These are phyloP conservation scores for Boulengeromyrus knoepffleri DNA, from an alignment of 2,113 vertebrate species.

Conservation along the genomic window DNA sequence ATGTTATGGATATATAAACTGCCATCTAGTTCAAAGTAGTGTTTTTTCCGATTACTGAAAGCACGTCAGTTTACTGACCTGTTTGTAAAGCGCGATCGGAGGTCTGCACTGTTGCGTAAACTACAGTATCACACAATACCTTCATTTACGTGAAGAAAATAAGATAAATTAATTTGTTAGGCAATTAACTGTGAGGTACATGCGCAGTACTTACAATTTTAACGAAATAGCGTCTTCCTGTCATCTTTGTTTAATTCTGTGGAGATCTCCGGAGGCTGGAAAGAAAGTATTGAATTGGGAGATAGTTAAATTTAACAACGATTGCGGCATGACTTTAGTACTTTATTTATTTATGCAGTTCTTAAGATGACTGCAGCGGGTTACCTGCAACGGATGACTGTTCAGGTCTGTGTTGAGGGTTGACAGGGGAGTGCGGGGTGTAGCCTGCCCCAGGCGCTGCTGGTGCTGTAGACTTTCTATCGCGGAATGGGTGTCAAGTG, in stretches of 20 bases:
- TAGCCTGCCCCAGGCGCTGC: constrained; percentile 31
- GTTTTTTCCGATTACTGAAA: not conserved
- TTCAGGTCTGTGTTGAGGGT: constrained; percentile 74
- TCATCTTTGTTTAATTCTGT: constrained; percentile 67
- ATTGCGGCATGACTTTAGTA: not conserved
- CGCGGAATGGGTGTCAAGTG: constrained; percentile 73
- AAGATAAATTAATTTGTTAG: not conserved
- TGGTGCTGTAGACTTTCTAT: constrained; percentile 60
- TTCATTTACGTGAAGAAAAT: not conserved
- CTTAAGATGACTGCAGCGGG: not conserved
- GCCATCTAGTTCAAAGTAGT: not conserved
- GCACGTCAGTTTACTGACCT: not conserved
- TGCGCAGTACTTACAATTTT: constrained; percentile 58
- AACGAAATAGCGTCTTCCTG: constrained; percentile 75
- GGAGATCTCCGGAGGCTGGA: constrained; percentile 69
- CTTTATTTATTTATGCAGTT: not conserved
- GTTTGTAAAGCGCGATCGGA: not conserved
- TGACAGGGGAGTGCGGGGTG: constrained; percentile 62
- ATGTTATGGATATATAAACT: not conserved
- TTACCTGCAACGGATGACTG: constrained; percentile 72
- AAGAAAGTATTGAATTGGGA: constrained; percentile 2
- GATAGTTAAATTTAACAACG: not conserved
- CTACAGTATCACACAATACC: not conserved
- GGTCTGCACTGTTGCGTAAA: not conserved
- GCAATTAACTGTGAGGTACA: not conserved